phyloP scores from a whole-genome alignment of 2,113 vertebrate species.

The Taurulus bubalis region DNA sequence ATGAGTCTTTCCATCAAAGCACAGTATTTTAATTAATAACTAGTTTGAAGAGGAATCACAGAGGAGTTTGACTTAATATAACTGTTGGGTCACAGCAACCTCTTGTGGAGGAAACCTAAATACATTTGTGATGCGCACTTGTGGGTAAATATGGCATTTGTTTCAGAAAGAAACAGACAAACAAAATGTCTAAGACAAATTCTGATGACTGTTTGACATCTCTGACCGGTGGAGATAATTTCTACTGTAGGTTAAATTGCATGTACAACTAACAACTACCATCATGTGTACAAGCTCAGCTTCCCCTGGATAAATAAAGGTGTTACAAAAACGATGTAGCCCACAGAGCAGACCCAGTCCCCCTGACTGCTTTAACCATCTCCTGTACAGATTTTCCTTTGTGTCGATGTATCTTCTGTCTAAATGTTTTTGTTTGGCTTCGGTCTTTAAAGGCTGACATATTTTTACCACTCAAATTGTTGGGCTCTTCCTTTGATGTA shows the following conservation, averaged over 20 bases:
- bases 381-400: background rate
- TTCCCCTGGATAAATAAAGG: background rate
- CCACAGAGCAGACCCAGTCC: background rate
- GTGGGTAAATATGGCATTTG: background rate
- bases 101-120: slow-evolving; percentile 69
- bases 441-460: background rate
- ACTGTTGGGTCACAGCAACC: slow-evolving; percentile 64
- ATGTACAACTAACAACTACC: background rate
- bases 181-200: background rate
- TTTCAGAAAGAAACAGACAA: background rate
- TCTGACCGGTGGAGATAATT: background rate
- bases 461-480: background rate
- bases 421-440: background rate
- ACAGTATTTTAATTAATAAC: slow-evolving; percentile 8
- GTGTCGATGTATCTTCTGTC: background rate
- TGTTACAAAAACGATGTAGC: background rate
- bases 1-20: background rate
- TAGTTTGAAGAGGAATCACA: background rate
- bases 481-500: slow-evolving; percentile 22
- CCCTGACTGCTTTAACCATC: background rate
- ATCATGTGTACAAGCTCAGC: background rate
- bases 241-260: background rate
- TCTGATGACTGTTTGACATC: background rate
- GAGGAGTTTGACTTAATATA: background rate
- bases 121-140: background rate